These are phyloP conservation scores for Habrosyne pyritoides DNA, from an alignment of 2,888 invertebrate species.

Conservation along the genomic window DNA sequence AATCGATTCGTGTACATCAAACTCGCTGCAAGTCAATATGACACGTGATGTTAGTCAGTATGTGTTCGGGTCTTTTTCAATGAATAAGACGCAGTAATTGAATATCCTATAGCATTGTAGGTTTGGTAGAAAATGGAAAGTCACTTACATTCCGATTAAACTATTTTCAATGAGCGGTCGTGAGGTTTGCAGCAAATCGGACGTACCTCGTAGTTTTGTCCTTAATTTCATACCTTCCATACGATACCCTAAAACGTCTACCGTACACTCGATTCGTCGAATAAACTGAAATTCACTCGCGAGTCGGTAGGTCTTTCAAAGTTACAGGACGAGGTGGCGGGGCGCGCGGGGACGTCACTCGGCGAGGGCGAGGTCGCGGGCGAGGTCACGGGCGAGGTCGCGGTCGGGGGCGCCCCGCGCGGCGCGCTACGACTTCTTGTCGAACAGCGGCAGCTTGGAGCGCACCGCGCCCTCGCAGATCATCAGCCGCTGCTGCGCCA, in stretches of 20 bases:
- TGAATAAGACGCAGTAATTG: no score
- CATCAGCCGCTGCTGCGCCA: constrained; percentile 86
- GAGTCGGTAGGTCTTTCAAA: background rate
- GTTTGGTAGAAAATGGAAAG: no score
- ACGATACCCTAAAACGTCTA: background rate
- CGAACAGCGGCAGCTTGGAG: constrained; percentile 93
- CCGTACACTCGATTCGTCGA: background rate
- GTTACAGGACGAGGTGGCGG: background rate
- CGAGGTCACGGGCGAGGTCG: constrained; percentile 10
- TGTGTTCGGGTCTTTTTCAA: no score
- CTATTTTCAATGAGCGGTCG: no score
- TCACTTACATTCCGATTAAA: no score
- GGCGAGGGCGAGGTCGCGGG: background rate
- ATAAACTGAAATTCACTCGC: background rate
- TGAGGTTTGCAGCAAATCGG: background rate
- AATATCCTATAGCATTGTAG: no score
- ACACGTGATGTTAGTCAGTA: no score
- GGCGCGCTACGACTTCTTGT: constrained; percentile 80
- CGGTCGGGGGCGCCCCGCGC: constrained; percentile 12
- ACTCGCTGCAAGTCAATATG: constrained; percentile 6
- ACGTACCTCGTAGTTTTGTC: background rate
- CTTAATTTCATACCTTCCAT: background rate
- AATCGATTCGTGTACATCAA: background rate
- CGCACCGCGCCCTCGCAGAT: constrained; percentile 94
- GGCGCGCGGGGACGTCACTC: background rate